Evolutionary conservation across 2,113 vertebrate genomes (phyloP), one percentile per base, ranked within the genome.

Genomic region (Toxotes chatareus): DNA sequence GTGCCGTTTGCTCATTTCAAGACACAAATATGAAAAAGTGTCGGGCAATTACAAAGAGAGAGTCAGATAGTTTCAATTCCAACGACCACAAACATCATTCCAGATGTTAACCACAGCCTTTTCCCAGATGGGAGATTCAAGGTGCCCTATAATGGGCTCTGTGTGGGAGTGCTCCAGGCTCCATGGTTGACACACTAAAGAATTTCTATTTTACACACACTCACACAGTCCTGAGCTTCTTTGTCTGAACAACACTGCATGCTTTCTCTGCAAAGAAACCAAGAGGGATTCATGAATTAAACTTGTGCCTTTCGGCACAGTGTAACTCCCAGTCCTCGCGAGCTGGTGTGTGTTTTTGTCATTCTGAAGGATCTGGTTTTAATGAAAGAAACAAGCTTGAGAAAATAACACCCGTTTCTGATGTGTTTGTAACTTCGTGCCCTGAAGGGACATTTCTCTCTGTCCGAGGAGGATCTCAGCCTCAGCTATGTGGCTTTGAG

Each of bases 311-410:
- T 85, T 82, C 13, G 68, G 85, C 83, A 51, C 61, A 62, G 74
- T 53, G 13, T 63, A 86, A 66, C 76, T 83, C 82, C 68, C 82
- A 78, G 2, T 56, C 74, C 79, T 71, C 42, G 1, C 31, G 71
- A 78, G 69, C 60, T 64, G 67, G 72, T 86, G 81, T 79, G 80
- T 76, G 51, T 86, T 92, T 89, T 82, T 91, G 83, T 92, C 88
- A 88, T 74, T 86, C 49, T 81, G 79, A 78, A 75, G 77, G 79
- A 89, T 90, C 84, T 87, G 75, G 74, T 81, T 91, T 86, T 93
- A 94, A 95, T 93, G 73, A 93, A 92, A 92, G 87, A 89, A 89
- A 80, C 56, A 36, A 65, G 71, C 84, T 84, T 82, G 80, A 89
- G 82, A 91, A 92, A 93, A 88, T 86, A 87, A 91, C 68, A 78